Percentiles rank a stretch among this genome's conserved stretches.
phyloP scores from a whole-genome alignment of 2,797 vertebrate genomes.

The Numenius phaeopus region DNA sequence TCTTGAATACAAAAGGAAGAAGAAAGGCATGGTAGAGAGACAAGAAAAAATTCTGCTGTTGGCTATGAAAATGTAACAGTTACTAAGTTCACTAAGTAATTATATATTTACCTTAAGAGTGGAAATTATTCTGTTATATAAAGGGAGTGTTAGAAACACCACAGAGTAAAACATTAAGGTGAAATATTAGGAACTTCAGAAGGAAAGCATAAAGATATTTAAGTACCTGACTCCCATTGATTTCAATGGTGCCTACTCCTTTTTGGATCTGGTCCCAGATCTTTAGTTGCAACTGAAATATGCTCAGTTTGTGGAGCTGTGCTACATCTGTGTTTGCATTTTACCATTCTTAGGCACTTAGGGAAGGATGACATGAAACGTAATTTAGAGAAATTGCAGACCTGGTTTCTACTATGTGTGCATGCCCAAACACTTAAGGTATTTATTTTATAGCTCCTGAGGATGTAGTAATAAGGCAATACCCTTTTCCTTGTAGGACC shows the following conservation, averaged over 20 bases:
- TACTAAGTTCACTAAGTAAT: background rate
- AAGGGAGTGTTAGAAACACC: background rate
- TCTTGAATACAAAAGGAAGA: background rate
- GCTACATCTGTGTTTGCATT: background rate
- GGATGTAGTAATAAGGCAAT: background rate
- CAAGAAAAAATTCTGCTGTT: background rate
- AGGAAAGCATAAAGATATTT: background rate
- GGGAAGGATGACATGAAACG: background rate
- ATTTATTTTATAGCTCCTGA: background rate
- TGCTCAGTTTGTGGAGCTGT: background rate
- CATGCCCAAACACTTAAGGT: background rate
- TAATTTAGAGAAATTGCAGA: background rate
- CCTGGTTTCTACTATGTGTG: background rate
- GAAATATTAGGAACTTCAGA: background rate
- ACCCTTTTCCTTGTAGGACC: background rate
- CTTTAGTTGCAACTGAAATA: background rate
- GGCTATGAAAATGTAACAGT: background rate
- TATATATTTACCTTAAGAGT: background rate
- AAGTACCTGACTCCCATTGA: background rate
- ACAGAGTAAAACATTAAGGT: background rate
- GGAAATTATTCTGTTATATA: background rate
- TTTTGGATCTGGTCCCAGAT: background rate
- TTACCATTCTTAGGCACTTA: background rate
- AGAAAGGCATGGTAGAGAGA: background rate
- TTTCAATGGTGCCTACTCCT: background rate